These are phyloP conservation scores for Drosophila merina DNA, from an alignment of 2,888 invertebrate genomes.

Conservation along the genomic window DNA sequence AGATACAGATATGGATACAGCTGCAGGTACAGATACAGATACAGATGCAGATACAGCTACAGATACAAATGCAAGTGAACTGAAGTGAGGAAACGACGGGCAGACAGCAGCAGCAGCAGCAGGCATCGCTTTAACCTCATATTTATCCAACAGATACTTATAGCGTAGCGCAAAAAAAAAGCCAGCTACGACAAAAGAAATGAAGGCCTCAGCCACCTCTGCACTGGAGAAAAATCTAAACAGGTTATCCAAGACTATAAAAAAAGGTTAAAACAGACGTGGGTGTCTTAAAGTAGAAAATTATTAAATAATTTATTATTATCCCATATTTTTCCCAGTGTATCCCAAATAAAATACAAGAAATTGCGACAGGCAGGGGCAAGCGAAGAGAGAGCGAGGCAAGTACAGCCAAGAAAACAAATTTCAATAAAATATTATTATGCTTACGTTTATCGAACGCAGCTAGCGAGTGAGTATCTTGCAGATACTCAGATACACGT, in stretches of 20 bases:
- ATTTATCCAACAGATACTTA: slow-evolving; percentile 82
- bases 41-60: slow-evolving; percentile 11
- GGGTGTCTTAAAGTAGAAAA: too few species aligned
- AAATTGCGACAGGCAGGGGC: slow-evolving; percentile 3
- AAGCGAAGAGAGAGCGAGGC: slow-evolving; percentile 18
- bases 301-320: too few species aligned
- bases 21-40: slow-evolving; percentile 45
- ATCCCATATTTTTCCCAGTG: not conserved
- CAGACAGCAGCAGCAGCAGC: slow-evolving; percentile 65
- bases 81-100: slow-evolving; percentile 44
- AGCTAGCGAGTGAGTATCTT: slow-evolving; percentile 64
- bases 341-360: slow-evolving; percentile 53
- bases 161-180: slow-evolving; percentile 63
- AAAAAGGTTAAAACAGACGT: not conserved
- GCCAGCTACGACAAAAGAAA: slow-evolving; percentile 70
- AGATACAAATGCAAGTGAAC: slow-evolving; percentile 60
- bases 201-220: slow-evolving; percentile 54
- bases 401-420: slow-evolving; percentile 66
- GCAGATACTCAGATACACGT: slow-evolving; percentile 67
- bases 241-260: not conserved
- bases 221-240: slow-evolving; percentile 35
- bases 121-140: slow-evolving; percentile 83
- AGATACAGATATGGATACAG: slow-evolving; percentile 48
- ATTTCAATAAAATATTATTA: slow-evolving; percentile 84
- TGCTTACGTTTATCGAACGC: slow-evolving; percentile 80